phyloP scores from a whole-genome alignment of 2,888 invertebrate genomes.

The Ophonus ardosiacus region DNA sequence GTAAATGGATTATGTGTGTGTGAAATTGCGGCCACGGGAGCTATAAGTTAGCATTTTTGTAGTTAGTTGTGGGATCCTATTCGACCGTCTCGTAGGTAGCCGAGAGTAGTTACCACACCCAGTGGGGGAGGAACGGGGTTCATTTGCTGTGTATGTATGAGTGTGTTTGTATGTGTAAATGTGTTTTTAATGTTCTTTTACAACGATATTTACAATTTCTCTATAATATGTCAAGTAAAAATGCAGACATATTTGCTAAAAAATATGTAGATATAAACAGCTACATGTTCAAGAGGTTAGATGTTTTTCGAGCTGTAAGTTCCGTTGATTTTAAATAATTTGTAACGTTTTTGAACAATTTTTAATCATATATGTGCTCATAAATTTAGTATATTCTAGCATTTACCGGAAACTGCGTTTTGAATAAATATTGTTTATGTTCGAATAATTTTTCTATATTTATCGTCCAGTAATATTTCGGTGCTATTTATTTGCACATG shows the following conservation, averaged over 20 bases:
- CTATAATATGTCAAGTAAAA: conserved; percentile 32
- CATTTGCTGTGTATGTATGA: conserved; percentile 58
- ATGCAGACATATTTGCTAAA: not conserved
- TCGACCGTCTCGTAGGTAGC: conserved; percentile 80
- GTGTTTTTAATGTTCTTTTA: conserved; percentile 43
- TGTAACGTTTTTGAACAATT: not conserved
- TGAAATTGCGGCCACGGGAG: conserved; percentile 72
- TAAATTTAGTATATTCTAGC: not conserved
- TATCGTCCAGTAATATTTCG: conserved; percentile 19
- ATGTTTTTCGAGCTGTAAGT: not conserved
- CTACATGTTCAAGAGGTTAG: conserved; percentile 37
- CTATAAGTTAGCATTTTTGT: conserved; percentile 80
- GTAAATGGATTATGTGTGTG: conserved; percentile 82
- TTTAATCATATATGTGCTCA: not conserved
- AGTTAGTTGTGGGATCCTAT: conserved; percentile 80
- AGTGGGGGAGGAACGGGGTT: conserved; percentile 77
- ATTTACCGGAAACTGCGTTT: not conserved
- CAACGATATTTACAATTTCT: conserved; percentile 21
- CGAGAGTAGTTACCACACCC: conserved; percentile 82
- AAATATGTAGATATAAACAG: conserved; percentile 14
- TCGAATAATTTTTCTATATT: conserved; percentile 39
- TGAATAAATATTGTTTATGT: conserved; percentile 42
- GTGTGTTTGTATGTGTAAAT: conserved; percentile 55
- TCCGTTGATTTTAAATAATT: not conserved
- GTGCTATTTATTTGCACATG: not conserved